A percentile compares a stretch with the other conserved stretches of the same genome.
These are phyloP conservation scores for Apantesis nais DNA, from an alignment of 2,888 invertebrate genomes.

Conservation along the genomic window DNA sequence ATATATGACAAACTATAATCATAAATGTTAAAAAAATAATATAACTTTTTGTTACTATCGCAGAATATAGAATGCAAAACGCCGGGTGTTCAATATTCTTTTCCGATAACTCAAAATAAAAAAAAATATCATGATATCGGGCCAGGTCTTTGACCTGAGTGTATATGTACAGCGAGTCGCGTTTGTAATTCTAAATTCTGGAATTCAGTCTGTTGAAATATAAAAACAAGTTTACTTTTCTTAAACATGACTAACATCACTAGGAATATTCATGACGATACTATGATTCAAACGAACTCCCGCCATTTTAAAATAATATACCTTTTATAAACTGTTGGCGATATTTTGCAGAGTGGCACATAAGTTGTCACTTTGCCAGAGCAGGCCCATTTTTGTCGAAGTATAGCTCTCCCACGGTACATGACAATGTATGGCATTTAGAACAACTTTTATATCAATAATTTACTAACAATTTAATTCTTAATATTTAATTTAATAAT, in stretches of 20 bases:
- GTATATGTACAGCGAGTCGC: constrained; percentile 2
- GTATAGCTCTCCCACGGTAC: too few relatives aligned
- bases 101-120: constrained; percentile 10
- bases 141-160: constrained; percentile 33
- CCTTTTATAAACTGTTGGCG: background rate
- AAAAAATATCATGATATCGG: constrained; percentile 17
- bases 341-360: too few relatives aligned
- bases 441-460: too few relatives aligned
- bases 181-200: background rate
- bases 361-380: too few relatives aligned
- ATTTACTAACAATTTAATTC: too few relatives aligned
- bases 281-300: constrained; percentile 31
- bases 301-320: constrained; percentile 4
- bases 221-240: background rate
- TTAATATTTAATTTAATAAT: too few relatives aligned
- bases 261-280: constrained; percentile 2
- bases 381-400: too few relatives aligned
- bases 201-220: constrained; percentile 1
- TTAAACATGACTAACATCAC: background rate
- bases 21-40: background rate
- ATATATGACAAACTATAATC: background rate
- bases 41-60: background rate
- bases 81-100: constrained; percentile 9
- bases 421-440: too few relatives aligned
- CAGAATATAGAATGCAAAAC: constrained; percentile 19